Conservation (phyloP, 2,797 vertebrate genomes). For the Avahi laniger region DNA sequence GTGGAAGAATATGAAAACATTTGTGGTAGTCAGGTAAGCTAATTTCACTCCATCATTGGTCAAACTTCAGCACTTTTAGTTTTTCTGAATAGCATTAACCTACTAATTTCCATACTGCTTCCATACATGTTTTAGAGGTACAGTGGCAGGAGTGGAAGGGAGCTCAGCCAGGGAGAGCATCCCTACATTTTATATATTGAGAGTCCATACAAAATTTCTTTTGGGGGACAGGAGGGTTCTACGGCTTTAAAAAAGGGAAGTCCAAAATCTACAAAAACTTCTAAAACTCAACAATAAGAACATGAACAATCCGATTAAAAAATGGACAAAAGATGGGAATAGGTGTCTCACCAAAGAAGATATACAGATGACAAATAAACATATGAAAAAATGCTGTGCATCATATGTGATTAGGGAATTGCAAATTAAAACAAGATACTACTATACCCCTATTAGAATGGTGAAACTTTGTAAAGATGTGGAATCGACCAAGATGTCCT, state of each 20-base stretch:
- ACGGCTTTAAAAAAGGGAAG: background rate
- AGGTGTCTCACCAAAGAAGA: background rate
- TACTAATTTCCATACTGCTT: background rate
- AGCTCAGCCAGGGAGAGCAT: background rate
- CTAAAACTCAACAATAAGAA: background rate
- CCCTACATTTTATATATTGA: background rate
- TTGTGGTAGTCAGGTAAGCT: slow-evolving; percentile 91
- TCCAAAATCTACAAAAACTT: background rate
- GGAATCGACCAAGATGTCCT: background rate
- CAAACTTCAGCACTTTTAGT: background rate
- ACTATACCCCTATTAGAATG: background rate
- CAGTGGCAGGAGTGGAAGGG: background rate
- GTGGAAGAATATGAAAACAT: slow-evolving; percentile 94
- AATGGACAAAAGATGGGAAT: background rate
- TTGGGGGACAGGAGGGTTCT: background rate
- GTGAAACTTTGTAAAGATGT: background rate
- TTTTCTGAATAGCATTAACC: background rate
- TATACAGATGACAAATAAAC: background rate
- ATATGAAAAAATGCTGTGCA: background rate
- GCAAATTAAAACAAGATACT: background rate
- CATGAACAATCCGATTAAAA: background rate
- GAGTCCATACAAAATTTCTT: background rate
- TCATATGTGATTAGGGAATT: background rate
- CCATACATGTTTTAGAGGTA: background rate
- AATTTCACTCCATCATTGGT: background rate